Conservation (phyloP, 2,888 invertebrate species). For the Elegia similella region DNA sequence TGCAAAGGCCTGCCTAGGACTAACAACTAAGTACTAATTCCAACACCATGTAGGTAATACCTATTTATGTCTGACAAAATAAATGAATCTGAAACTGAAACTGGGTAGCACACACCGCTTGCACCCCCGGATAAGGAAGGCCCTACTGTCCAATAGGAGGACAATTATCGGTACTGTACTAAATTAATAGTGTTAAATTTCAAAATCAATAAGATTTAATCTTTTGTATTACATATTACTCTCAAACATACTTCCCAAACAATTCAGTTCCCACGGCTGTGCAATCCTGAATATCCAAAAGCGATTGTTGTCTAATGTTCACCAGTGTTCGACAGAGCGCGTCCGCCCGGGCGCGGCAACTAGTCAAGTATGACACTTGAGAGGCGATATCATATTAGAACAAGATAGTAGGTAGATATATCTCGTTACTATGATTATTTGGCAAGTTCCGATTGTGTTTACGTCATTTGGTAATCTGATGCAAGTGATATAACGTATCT, state of each 20-base stretch:
- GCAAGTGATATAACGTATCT: neutral
- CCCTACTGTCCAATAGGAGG: too few species aligned
- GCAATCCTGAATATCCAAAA: neutral
- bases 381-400: neutral
- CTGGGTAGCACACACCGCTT: too few species aligned
- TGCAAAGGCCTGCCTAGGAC: too few species aligned
- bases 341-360: neutral
- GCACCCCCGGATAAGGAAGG: too few species aligned
- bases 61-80: too few species aligned
- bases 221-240: too few species aligned
- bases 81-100: too few species aligned
- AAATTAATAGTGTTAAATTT: too few species aligned
- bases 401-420: neutral
- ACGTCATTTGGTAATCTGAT: neutral
- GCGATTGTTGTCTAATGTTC: neutral
- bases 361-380: constrained; percentile 6
- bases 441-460: neutral
- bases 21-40: too few species aligned
- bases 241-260: neutral
- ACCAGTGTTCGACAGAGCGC: neutral
- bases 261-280: neutral
- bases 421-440: neutral
- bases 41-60: too few species aligned
- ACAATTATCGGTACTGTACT: too few species aligned
- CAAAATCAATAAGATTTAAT: too few species aligned